These are phyloP conservation scores for Apotomis betuletana DNA, from an alignment of 2,888 invertebrate genomes.

Conservation along the genomic window DNA sequence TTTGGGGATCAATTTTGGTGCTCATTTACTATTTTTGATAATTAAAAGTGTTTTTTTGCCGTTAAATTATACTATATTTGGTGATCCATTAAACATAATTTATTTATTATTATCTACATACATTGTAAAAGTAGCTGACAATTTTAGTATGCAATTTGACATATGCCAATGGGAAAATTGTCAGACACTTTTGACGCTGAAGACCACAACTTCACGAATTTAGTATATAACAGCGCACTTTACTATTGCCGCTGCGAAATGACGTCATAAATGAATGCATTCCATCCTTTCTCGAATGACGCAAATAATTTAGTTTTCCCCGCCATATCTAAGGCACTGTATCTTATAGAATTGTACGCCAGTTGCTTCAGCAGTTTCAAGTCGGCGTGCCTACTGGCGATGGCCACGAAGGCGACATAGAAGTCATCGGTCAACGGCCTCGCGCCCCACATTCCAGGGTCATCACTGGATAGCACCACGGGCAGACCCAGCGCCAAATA, in stretches of 20 bases:
- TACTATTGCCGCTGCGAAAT: constrained; percentile 39
- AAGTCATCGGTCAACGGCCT: constrained; percentile 90
- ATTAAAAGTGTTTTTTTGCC: too few species aligned
- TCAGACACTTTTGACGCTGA: too few species aligned
- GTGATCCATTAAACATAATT: too few species aligned
- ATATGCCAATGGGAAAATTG: too few species aligned
- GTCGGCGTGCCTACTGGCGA: constrained; percentile 87
- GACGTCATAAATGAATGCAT: constrained; percentile 60
- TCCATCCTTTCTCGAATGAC: constrained; percentile 64
- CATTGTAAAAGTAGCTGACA: too few species aligned
- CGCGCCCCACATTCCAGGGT: constrained; percentile 90
- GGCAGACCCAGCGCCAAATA: constrained; percentile 87
- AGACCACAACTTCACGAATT: too few species aligned
- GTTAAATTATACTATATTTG: too few species aligned
- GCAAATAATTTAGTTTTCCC: constrained; percentile 55
- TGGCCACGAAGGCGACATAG: constrained; percentile 89
- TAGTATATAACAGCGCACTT: too few species aligned
- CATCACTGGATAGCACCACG: constrained; percentile 90
- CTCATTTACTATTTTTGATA: too few species aligned
- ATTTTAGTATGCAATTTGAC: too few species aligned
- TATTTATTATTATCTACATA: too few species aligned
- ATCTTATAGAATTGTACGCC: constrained; percentile 88
- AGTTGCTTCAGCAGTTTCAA: constrained; percentile 88
- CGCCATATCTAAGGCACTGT: constrained; percentile 79
- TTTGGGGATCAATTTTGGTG: too few species aligned